Evolutionary conservation across 2,113 vertebrate genomes (phyloP).

Genomic region (Chauna torquata): DNA sequence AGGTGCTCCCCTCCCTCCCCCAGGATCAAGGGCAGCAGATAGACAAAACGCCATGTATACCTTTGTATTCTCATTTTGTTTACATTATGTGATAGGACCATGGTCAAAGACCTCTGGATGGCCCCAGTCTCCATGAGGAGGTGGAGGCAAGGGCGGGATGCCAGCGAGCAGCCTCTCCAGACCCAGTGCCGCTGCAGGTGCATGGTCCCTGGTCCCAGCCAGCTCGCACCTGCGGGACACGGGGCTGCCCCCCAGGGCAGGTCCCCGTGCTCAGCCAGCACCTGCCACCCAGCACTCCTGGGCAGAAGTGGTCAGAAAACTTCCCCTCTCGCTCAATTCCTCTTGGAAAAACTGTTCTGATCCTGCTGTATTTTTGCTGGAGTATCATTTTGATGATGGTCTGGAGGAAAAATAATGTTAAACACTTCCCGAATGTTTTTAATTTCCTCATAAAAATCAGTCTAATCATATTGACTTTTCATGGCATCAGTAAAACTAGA

Average conservation of each 20-base stretch:
- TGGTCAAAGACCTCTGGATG: background rate
- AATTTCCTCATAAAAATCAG: background rate
- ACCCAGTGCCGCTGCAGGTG: background rate
- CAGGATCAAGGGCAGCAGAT: background rate
- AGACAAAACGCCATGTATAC: background rate
- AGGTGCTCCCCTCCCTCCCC: background rate
- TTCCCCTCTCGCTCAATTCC: background rate
- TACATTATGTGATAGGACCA: background rate
- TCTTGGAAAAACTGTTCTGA: background rate
- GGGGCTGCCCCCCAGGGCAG: background rate
- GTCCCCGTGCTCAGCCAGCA: background rate
- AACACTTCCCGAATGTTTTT: background rate
- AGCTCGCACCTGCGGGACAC: background rate
- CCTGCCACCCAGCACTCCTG: background rate
- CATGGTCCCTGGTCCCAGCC: background rate
- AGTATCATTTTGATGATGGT: background rate
- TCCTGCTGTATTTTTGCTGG: background rate
- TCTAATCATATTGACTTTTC: background rate
- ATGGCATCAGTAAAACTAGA: background rate
- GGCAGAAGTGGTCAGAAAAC: background rate
- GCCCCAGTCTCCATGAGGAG: background rate
- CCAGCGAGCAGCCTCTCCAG: background rate
- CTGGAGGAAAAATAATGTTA: background rate
- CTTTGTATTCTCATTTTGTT: background rate
- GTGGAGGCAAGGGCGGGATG: background rate